Evolutionary conservation across 1,140 invertebrate genomes (phyloP), one percentile per base, ranked within the genome.

Genomic region (Papilio xuthus): DNA sequence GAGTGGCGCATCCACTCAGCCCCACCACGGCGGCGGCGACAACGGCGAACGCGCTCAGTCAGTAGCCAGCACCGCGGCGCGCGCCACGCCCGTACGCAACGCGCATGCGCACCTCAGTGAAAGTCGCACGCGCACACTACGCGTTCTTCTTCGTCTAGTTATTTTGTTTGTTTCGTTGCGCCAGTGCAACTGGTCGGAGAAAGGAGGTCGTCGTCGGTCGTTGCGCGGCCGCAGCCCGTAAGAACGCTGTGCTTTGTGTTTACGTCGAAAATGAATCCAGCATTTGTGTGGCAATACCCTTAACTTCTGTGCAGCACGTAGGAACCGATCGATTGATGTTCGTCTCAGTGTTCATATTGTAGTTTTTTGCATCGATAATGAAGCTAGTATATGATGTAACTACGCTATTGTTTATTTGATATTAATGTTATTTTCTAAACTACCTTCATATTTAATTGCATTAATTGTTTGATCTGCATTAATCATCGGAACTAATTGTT

Each of bases 121-220:
- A 92, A 93, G 92, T 93, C 88, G 85, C 86, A 88, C 88, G 87
- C 92, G 89, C 90, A 91, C 82, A 88, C 89, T 90, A 85, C 86
- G 90, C 23, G 23, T 15, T 73, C 90, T 83, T 92, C 90, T 90
- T 90, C 89, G 86, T 90, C 88, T 90, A 91, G 90, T 91, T 92
- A 88, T 91, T 92, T 89, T 90, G 86, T 92, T 92, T 92, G 86
- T 89, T 73, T 85, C 85, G 84, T 93, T 93, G 92, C 92, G 92
- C 90, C 91, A 92, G 92, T 92, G 90, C 91, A 92, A 81, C 88
- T 81, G 90, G 82, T 67, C 60, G 60, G 60, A 26, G 91, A 93
- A 93, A 93, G 92, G 92, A 93, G 92, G 92, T 92, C 92, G 90
- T 81, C 84, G 92, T 90, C 92, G 92, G 92, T 92, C 90, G 90